phyloP scores from a whole-genome alignment of 2,113 vertebrate genomes.

The Baryphthengus martii region DNA sequence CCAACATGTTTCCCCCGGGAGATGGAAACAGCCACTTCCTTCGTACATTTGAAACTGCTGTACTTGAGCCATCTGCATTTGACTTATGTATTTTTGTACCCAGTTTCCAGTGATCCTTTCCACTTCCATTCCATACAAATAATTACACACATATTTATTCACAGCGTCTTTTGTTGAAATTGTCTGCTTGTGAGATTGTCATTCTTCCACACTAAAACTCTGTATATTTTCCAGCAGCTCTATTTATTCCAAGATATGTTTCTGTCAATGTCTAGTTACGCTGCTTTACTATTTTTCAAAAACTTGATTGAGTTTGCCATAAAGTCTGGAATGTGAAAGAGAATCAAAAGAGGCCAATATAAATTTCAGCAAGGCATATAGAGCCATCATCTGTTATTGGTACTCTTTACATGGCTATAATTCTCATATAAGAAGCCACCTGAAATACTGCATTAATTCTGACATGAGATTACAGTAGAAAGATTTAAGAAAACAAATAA shows the following conservation, averaged over 20 bases:
- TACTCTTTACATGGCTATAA: not conserved
- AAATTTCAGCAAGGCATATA: not conserved
- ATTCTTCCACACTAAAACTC: not conserved
- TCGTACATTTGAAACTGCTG: not conserved
- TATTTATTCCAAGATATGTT: not conserved
- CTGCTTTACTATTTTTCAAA: not conserved
- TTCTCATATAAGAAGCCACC: not conserved
- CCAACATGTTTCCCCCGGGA: not conserved
- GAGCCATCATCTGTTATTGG: not conserved
- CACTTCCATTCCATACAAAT: not conserved
- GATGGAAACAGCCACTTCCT: not conserved
- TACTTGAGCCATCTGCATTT: not conserved
- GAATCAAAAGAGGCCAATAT: not conserved
- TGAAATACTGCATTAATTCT: not conserved
- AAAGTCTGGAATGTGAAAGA: not conserved
- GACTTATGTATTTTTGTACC: not conserved
- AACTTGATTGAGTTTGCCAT: not conserved
- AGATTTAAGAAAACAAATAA: not conserved
- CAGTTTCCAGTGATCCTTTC: not conserved
- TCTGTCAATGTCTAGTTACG: conserved; percentile 13
- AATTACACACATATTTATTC: not conserved
- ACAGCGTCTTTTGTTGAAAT: not conserved
- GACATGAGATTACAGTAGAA: not conserved
- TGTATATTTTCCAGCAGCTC: not conserved
- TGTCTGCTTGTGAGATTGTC: not conserved